Base-by-base conservation (phyloP, 2,888 invertebrate species). In the Acleris sparsana region DNA sequence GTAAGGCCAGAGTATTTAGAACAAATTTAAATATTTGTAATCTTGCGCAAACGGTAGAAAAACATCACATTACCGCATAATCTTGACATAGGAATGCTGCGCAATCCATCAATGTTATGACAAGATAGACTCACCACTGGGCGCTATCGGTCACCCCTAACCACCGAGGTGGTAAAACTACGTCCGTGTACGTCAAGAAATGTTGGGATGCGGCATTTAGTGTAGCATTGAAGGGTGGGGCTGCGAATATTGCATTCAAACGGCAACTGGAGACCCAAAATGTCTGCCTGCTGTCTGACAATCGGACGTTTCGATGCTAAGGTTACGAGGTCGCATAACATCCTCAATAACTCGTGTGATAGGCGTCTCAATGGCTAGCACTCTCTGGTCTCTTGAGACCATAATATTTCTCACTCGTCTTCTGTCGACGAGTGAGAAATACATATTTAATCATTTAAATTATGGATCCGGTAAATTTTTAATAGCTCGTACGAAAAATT, bases 161-260 rank as follows among this genome's bases (percentile, higher is more conserved):
- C 22, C 25, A 43, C 7, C 59, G 43, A 22, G 29, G 2, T 29
- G 9, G 29, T 9, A 1, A 29, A 29, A 29, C 29, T 33, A 33
- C 33, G 9, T 33, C 48, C n/a, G 43, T 11, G 17, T 22, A 39
- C n/a, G n/a, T 39, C 9, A 56, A n/a, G 1, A 43, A 44, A 44
- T 9, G 77, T 76, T 73, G 13, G 20, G 18, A 56, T 17, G 62
- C 39, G 39, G 39, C 75, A 78, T 75, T 76, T 39, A 13, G 39
- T 74, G 74, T 85, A 84, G 82, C 86, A 84, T 84, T 82, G 80
- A 80, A 83, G 81, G 80, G 84, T 78, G 84, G 80, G 80, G 79
- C 79, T 69, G 44, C 25, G 11, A 16, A 20, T 22, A 16, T 18
- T 25, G 67, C 56, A 70, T 16, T 5, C 74, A 76, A 74, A 77